Percentiles rank a stretch among this genome's conserved stretches.
Evolutionary conservation across 2,113 vertebrate species (phyloP).

Genomic region (Progne subis): DNA sequence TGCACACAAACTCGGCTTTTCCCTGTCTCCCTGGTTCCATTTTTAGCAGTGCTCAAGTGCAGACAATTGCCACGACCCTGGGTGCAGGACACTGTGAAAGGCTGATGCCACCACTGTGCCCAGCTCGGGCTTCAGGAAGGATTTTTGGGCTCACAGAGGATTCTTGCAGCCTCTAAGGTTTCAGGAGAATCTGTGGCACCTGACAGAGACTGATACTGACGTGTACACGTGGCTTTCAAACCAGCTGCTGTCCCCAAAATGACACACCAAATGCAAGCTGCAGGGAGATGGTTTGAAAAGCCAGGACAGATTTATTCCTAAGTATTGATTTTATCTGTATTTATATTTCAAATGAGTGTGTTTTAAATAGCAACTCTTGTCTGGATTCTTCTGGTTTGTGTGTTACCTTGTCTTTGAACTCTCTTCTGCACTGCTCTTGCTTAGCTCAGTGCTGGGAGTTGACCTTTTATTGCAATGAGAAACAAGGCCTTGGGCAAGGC

Average conservation of each 20-base stretch:
- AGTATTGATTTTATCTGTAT: background rate
- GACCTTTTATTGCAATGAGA: slow-evolving; percentile 65
- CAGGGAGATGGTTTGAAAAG: background rate
- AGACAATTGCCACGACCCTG: accelerated
- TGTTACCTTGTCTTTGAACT: slow-evolving; percentile 8
- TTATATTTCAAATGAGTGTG: background rate
- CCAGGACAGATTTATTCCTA: background rate
- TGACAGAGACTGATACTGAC: background rate
- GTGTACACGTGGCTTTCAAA: background rate
- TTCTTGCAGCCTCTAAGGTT: background rate
- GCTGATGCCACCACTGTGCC: background rate
- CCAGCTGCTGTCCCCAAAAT: background rate
- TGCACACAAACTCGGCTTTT: background rate
- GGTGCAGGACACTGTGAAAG: accelerated
- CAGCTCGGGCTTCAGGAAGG: background rate
- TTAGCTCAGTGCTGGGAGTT: slow-evolving; percentile 18
- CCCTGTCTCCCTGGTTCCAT: background rate
- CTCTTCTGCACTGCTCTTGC: background rate
- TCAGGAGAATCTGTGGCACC: background rate
- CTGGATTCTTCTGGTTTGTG: background rate
- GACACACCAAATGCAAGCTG: background rate
- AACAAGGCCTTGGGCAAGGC: slow-evolving; percentile 53
- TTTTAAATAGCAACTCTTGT: background rate
- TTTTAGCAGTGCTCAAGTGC: background rate
- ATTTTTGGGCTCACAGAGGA: background rate